Base-by-base conservation (phyloP, 2,113 vertebrate species). In the Mixornis gularis region DNA sequence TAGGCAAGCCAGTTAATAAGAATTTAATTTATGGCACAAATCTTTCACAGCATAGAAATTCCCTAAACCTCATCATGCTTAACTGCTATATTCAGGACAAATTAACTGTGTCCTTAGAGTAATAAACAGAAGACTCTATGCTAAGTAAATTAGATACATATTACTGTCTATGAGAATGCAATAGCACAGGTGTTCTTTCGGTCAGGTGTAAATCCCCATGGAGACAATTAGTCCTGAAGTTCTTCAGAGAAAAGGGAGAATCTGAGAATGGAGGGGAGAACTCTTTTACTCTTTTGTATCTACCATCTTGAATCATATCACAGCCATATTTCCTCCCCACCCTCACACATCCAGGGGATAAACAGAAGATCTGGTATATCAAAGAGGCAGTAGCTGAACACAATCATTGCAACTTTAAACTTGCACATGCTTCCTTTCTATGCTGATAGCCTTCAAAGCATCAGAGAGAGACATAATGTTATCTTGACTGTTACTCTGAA, bases 381-480 rank as follows among this genome's bases (percentile, higher is more conserved):
- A 94, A 76, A 87, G 80, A 68, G 51, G 32, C 78, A 70, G 49
- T 25, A 62, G 49, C 66, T 4, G 21, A 89, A 58, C 32, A 80
- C 62, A 95, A 34, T 89, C 69, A 52, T 46, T 53, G n/a, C 56
- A 69, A 21, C 58, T 92, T 72, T 66, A 94, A 92, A 87, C 62
- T 76, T 69, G 27, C 86, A 87, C 49, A 51, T 64, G 77, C 62
- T 94, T 96, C 89, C 95, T 94, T 92, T 93, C 34, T 51, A 48
- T 89, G 70, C 78, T 76, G 92, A 94, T 96, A 95, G 92, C 55
- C 63, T 93, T 88, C 78, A 89, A 90, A 93, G 58, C 63, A 36
- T 59, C 2, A 7, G 41, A 53, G 92, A 51, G 52, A 76, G 38
- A 53, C 63, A 93, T 49, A 90, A 92, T 87, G 53, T 87, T 96